Percentiles rank a stretch among this genome's conserved stretches.
Evolutionary conservation across 2,888 invertebrate species (phyloP).

Genomic region (Catocala sponsa): DNA sequence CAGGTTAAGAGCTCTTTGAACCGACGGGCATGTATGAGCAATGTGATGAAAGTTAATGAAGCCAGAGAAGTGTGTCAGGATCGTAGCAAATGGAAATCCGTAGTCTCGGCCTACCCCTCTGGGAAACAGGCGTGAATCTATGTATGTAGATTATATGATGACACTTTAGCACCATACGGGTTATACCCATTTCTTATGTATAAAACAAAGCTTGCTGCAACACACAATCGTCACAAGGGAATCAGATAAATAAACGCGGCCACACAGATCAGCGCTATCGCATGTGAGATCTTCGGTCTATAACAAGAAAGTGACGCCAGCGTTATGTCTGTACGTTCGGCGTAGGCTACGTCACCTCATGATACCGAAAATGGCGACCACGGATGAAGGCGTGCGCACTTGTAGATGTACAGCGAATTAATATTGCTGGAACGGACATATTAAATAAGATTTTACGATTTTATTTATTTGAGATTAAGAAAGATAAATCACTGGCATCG

Average conservation of each 20-base stretch:
- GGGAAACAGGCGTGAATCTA: too few relatives aligned
- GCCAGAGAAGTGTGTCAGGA: too few relatives aligned
- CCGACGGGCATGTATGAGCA: too few relatives aligned
- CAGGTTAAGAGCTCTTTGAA: too few relatives aligned
- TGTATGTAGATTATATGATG: too few relatives aligned
- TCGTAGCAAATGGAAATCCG: too few relatives aligned
- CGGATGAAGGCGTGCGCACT: conserved; percentile 61
- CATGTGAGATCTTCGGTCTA: conserved; percentile 42
- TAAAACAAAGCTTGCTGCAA: neutral
- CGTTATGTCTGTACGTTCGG: conserved; percentile 38
- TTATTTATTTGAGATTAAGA: too few relatives aligned
- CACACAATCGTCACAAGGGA: neutral
- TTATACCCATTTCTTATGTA: neutral
- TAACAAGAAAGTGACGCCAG: conserved; percentile 51
- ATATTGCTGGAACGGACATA: conserved; percentile 7
- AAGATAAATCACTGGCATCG: too few relatives aligned
- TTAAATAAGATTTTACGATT: too few relatives aligned
- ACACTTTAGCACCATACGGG: too few relatives aligned
- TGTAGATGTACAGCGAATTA: conserved; percentile 1
- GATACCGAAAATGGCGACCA: conserved; percentile 69
- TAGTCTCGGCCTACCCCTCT: too few relatives aligned
- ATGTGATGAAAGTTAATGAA: too few relatives aligned
- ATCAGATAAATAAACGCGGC: conserved; percentile 22
- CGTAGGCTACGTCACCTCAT: conserved; percentile 59
- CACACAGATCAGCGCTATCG: conserved; percentile 51